Conservation (phyloP, 2,113 vertebrate genomes). For the Actenoides lindsayi region DNA sequence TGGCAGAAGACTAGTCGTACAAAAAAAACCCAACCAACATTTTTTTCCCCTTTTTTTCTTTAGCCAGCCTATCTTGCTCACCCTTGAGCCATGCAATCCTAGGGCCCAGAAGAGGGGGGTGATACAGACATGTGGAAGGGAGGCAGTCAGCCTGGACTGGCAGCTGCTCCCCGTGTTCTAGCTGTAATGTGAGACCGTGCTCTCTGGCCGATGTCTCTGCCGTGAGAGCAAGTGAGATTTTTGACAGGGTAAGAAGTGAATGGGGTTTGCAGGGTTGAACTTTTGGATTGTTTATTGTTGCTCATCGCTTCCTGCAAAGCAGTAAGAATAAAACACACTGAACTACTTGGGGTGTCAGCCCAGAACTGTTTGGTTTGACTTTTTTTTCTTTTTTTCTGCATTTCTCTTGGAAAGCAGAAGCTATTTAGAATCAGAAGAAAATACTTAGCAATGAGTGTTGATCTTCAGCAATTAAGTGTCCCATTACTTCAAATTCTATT, state of each 20-base stretch:
- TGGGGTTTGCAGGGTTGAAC: background rate
- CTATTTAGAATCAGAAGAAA: background rate
- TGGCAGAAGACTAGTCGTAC: background rate
- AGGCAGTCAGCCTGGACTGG: background rate
- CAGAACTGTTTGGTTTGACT: background rate
- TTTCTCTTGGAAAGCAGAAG: background rate
- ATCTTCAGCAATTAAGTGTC: background rate
- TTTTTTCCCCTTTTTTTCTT: background rate
- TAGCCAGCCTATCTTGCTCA: background rate
- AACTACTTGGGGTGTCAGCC: background rate
- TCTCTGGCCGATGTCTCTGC: background rate
- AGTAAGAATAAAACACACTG: background rate
- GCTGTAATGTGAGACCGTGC: background rate
- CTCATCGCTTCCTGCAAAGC: background rate
- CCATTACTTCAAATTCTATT: background rate
- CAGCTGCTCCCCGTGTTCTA: background rate
- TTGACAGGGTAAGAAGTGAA: background rate
- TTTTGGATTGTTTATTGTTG: background rate
- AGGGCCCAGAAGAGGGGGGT: background rate
- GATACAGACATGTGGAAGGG: background rate
- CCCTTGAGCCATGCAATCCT: background rate
- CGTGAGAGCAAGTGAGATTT: background rate
- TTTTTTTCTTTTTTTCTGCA: background rate
- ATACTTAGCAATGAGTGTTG: background rate
- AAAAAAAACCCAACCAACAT: background rate